These are phyloP conservation scores for Timema cristinae DNA, from an alignment of 2,888 invertebrate genomes.

Conservation along the genomic window DNA sequence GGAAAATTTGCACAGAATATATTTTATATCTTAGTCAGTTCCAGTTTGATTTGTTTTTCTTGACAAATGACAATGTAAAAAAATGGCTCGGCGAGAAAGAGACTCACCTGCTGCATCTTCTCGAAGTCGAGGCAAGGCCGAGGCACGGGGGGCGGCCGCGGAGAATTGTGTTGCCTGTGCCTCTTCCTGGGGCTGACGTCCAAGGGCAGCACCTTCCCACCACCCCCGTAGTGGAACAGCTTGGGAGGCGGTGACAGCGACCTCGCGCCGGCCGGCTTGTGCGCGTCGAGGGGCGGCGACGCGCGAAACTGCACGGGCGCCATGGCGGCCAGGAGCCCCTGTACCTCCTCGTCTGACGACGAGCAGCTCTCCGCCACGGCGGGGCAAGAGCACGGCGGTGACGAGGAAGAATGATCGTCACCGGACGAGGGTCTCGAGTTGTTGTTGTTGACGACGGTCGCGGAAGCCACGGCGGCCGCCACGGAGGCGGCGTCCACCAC, in stretches of 20 bases:
- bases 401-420: slow-evolving; percentile 27
- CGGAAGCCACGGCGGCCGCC: slow-evolving; percentile 8
- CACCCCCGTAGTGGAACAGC: slow-evolving; percentile 43
- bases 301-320: slow-evolving; percentile 87
- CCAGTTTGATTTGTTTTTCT: too few species aligned
- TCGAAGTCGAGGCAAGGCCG: slow-evolving; percentile 93
- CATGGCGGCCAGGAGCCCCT: slow-evolving; percentile 59
- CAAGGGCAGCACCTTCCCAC: slow-evolving; percentile 41
- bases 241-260: slow-evolving; percentile 50
- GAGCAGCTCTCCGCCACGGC: slow-evolving; percentile 42
- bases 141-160: slow-evolving; percentile 56
- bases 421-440: slow-evolving; percentile 20
- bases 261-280: slow-evolving; percentile 64
- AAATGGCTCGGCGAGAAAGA: background rate
- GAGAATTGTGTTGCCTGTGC: slow-evolving; percentile 55
- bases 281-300: slow-evolving; percentile 84
- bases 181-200: slow-evolving; percentile 57
- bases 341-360: slow-evolving; percentile 62
- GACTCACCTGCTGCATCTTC: slow-evolving; percentile 90
- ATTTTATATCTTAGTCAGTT: too few species aligned
- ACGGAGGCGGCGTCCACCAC: slow-evolving; percentile 14
- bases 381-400: slow-evolving; percentile 40
- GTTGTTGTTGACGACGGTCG: background rate
- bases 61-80: too few species aligned
- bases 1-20: too few species aligned